Conservation (phyloP, 2,888 invertebrate species). For the Lepidocyrtoides sp. region DNA sequence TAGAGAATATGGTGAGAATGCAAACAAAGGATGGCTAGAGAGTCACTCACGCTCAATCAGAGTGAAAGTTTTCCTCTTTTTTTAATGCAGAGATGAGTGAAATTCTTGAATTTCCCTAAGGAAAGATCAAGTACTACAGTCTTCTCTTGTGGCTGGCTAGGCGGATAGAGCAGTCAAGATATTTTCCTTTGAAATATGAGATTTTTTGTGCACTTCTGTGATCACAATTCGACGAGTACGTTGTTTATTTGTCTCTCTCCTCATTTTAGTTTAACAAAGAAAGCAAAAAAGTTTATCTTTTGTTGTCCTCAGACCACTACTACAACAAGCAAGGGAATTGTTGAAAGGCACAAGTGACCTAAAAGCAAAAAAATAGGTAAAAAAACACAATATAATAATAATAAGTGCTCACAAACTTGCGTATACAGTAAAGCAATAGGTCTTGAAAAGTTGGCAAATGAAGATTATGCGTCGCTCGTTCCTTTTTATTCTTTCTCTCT, state of each 20-base stretch:
- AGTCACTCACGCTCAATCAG: conserved; percentile 59
- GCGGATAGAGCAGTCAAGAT: neutral
- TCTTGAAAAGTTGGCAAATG: neutral
- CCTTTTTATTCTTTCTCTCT: neutral
- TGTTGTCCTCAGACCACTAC: conserved; percentile 23
- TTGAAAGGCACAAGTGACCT: conserved; percentile 51
- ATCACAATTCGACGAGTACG: conserved; percentile 15
- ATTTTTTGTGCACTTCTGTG: neutral
- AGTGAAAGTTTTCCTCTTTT: conserved; percentile 31
- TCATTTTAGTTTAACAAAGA: conserved; percentile 17
- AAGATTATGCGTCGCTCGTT: neutral
- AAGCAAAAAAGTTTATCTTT: conserved; percentile 8
- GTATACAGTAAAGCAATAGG: too few relatives aligned
- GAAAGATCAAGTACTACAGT: conserved; percentile 24
- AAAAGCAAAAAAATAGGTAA: conserved; percentile 40
- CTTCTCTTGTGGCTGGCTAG: neutral
- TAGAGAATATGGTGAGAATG: conserved; percentile 1
- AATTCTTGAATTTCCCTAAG: conserved; percentile 42
- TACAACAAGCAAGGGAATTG: conserved; percentile 12
- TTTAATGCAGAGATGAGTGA: conserved; percentile 1
- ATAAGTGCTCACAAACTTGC: neutral
- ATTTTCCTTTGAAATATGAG: conserved; percentile 56
- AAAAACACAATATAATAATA: neutral
- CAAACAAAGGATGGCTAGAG: conserved; percentile 49
- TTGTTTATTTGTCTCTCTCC: conserved; percentile 51